These are phyloP conservation scores for Tiliacea citrago DNA, from an alignment of 2,888 invertebrate species.

Conservation along the genomic window DNA sequence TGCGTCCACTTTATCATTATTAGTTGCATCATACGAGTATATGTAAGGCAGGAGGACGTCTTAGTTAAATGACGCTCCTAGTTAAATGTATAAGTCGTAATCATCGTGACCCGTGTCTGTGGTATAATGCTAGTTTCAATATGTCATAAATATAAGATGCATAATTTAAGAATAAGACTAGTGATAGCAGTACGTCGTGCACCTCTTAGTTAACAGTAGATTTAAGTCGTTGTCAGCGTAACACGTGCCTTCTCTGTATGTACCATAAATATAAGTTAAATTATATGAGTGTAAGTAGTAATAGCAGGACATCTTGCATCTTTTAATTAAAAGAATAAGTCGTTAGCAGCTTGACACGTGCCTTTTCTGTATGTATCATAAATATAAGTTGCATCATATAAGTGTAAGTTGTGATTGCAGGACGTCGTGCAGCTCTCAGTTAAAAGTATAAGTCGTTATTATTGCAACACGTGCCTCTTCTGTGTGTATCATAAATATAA, in stretches of 20 bases:
- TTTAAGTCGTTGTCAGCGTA: neutral
- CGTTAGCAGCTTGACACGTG: neutral
- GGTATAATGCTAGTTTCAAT: too few relatives aligned
- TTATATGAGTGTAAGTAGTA: neutral
- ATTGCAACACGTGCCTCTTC: neutral
- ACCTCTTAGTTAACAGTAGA: neutral
- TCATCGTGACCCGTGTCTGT: too few relatives aligned
- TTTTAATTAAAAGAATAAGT: neutral
- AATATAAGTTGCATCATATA: neutral
- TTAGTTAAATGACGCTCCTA: too few relatives aligned
- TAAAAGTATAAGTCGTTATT: constrained; percentile 66
- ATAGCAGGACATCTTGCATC: neutral
- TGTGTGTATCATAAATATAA: constrained; percentile 22
- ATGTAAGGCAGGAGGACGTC: too few relatives aligned
- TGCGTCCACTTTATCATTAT: neutral
- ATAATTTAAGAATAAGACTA: neutral
- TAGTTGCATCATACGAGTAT: neutral
- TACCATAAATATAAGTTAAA: neutral
- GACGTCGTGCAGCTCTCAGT: constrained; percentile 42
- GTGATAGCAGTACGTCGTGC: neutral
- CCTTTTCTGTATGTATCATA: neutral
- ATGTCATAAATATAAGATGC: neutral
- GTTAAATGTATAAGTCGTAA: neutral
- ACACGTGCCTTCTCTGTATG: neutral
- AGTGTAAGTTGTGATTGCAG: constrained; percentile 22